A percentile compares a stretch with the other conserved stretches of the same genome.
Conservation (phyloP, 2,888 invertebrate species). For the Lamproptera curius region DNA sequence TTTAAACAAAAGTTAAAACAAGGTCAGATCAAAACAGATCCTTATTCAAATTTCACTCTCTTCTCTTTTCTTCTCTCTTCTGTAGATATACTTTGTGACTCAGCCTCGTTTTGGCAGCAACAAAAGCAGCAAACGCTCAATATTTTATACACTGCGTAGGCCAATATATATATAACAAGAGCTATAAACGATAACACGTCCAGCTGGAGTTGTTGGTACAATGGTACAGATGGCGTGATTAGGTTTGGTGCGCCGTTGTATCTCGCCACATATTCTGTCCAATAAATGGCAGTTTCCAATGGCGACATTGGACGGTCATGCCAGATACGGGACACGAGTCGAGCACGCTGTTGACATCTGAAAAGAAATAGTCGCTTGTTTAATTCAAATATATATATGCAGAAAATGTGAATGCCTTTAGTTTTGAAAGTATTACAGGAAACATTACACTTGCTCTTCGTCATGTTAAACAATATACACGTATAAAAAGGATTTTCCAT, state of each 20-base stretch:
- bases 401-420: too few relatives aligned
- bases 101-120: conserved; percentile 43
- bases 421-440: too few relatives aligned
- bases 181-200: conserved; percentile 62
- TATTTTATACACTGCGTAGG: conserved; percentile 52
- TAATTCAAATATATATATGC: too few relatives aligned
- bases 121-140: conserved; percentile 55
- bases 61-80: conserved; percentile 50
- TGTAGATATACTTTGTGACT: conserved; percentile 28
- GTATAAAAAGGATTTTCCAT: too few relatives aligned
- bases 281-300: conserved; percentile 75
- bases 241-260: conserved; percentile 64
- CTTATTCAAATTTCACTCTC: conserved; percentile 68
- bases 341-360: conserved; percentile 62
- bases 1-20: too few relatives aligned
- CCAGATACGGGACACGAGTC: conserved; percentile 67
- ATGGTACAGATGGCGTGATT: conserved; percentile 50
- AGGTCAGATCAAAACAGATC: not conserved
- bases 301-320: conserved; percentile 74
- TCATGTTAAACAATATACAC: too few relatives aligned
- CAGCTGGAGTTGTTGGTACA: conserved; percentile 60
- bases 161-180: conserved; percentile 50
- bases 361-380: too few relatives aligned
- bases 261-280: conserved; percentile 76
- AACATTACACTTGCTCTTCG: too few relatives aligned